Evolutionary conservation across 2,888 invertebrate species (phyloP).

Genomic region (Caenorhabditis sinica): DNA sequence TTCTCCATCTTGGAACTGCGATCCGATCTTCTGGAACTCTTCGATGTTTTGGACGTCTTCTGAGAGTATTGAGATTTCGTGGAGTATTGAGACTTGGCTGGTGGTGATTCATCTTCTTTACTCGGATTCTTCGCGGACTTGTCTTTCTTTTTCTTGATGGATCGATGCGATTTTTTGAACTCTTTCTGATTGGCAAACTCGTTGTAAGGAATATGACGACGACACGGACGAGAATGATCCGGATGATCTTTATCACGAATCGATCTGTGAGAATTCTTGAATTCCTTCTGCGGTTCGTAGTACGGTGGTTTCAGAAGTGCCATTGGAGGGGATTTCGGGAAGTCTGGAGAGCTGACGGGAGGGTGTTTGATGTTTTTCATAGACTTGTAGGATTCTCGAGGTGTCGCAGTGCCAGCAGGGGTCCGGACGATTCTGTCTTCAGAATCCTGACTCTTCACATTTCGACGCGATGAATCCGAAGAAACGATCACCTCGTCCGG

Average conservation of each 20-base stretch:
- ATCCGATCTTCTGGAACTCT: neutral
- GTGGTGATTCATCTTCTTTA: neutral
- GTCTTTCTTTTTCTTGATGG: neutral
- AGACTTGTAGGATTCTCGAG: neutral
- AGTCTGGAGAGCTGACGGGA: neutral
- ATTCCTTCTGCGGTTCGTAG: conserved; percentile 1
- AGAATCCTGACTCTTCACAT: neutral
- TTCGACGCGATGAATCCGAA: conserved; percentile 14
- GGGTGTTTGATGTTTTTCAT: neutral
- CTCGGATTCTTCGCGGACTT: neutral
- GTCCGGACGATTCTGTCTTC: neutral
- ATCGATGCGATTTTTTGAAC: conserved; percentile 29
- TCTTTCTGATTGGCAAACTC: conserved; percentile 16
- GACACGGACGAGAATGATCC: neutral
- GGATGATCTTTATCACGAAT: neutral
- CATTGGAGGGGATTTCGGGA: conserved; percentile 3
- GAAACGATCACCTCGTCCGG: conserved; percentile 21
- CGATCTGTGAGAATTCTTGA: conserved; percentile 25
- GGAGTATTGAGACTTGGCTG: neutral
- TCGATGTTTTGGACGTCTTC: neutral
- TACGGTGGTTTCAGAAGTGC: neutral
- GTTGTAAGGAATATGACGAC: neutral
- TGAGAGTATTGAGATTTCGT: neutral
- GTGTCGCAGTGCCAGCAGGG: neutral
- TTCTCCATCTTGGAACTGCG: conserved; percentile 16